phyloP scores from a whole-genome alignment of 2,113 vertebrate genomes.

The Chitala chitala region DNA sequence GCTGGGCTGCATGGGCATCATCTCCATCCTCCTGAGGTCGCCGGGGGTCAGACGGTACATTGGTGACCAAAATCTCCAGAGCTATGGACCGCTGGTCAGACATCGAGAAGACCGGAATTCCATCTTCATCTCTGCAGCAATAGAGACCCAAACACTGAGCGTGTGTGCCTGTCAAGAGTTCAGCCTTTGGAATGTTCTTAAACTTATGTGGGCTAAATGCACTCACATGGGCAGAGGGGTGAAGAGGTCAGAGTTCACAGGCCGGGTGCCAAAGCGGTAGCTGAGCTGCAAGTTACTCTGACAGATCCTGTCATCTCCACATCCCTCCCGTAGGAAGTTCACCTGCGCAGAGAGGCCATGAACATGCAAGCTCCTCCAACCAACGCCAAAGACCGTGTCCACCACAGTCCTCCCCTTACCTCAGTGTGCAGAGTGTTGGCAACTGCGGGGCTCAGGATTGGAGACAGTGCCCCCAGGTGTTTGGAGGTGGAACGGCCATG shows the following conservation, averaged over 20 bases:
- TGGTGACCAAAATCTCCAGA: conserved; percentile 77
- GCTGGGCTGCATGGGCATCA: conserved; percentile 81
- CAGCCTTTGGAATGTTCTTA: background rate
- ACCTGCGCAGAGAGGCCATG: conserved; percentile 58
- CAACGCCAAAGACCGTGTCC: background rate
- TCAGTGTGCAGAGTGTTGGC: conserved; percentile 71
- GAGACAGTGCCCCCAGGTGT: conserved; percentile 60
- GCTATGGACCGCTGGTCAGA: conserved; percentile 79
- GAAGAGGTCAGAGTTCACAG: conserved; percentile 65
- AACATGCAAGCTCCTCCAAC: too few relatives aligned
- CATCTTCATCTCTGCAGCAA: conserved; percentile 58
- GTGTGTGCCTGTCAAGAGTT: too few relatives aligned
- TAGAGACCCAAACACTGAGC: background rate
- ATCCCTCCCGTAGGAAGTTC: conserved; percentile 85
- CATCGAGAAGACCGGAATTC: conserved; percentile 70
- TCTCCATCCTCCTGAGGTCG: conserved; percentile 75
- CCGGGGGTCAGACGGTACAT: conserved; percentile 70
- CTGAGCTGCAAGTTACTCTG: conserved; percentile 85
- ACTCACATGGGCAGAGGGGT: conserved; percentile 74
- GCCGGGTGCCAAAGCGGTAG: conserved; percentile 71
- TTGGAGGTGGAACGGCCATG: conserved; percentile 50
- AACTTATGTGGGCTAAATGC: background rate
- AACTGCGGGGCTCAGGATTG: conserved; percentile 69
- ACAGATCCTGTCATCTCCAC: conserved; percentile 83
- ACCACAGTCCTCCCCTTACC: conserved; percentile 51